Evolutionary conservation across 2,888 invertebrate species (phyloP), one percentile per base, ranked within the genome.

Genomic region (Watsonalla cultraria): DNA sequence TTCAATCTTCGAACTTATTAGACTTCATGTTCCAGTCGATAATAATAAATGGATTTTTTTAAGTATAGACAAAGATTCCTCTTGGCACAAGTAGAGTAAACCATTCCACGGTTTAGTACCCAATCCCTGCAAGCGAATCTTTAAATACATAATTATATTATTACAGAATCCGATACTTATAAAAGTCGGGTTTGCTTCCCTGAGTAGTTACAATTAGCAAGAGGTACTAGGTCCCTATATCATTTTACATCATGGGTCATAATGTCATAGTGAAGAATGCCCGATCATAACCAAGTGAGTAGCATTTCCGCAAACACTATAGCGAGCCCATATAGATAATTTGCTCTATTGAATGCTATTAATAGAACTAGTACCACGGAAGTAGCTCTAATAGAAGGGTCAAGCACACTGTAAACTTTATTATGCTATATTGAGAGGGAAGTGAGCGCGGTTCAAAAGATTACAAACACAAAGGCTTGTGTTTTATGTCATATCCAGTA

Each of bases 271-370:
- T 69, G 74, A 73, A 76, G 75, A 78, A 71, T 69, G 74, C 74
- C 71, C 65, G 61, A 65, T 79, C 77, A 79, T 78, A 76, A 66
- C 59, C 64, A 37, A 59, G 60, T 5, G 42, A 42, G 57, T 61
- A 64, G 63, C 66, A 70, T 74, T 81, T 81, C 79, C 78, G 74
- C 64, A 56, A 68, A 64, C 61, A 54, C 64, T 60, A 62, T 58
- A 60, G 55, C 53, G 57, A 59, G 65, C 61, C 60, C 61, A 59
- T 58, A 59, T 59, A 60, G 68, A 71, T 76, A 78, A 78, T 78
- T 76, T 62, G 69, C 63, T 67, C 70, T 64, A 78, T 79, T 78
- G 69, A 80, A 72, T 65, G 65, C 64, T 69, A 67, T 75, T 72
- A 70, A 75, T 70, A 64, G 58, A 58, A 57, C 48, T 49, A 49